Conservation (phyloP, 2,888 invertebrate species). For the Ectemnius cavifrons region DNA sequence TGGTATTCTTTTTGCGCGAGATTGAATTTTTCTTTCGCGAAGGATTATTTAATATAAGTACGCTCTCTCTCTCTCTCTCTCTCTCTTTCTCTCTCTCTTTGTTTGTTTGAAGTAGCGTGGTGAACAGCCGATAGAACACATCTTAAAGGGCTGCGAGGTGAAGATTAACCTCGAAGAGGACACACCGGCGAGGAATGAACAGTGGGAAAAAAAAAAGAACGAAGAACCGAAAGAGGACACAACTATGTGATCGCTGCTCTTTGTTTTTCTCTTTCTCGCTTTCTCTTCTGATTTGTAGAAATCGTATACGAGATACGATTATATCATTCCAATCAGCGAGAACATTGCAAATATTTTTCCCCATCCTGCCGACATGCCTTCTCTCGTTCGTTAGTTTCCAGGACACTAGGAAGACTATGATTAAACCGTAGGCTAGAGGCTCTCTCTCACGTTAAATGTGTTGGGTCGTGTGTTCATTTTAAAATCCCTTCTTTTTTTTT, state of each 20-base stretch:
- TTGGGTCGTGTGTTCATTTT: slow-evolving; percentile 48
- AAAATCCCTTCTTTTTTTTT: background rate
- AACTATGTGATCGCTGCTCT: no score
- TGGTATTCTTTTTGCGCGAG: background rate
- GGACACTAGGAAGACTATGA: slow-evolving; percentile 77
- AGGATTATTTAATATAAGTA: background rate
- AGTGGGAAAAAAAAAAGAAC: background rate
- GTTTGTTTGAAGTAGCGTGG: background rate
- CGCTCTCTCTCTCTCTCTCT: background rate
- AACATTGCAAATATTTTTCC: no score
- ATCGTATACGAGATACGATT: no score
- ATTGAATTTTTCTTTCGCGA: background rate
- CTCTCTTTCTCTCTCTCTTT: background rate
- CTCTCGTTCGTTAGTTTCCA: slow-evolving; percentile 16
- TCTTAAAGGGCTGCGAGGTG: background rate
- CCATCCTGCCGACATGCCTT: background rate
- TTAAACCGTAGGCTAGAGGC: slow-evolving; percentile 76
- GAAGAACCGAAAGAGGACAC: background rate
- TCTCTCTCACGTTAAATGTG: slow-evolving; percentile 53
- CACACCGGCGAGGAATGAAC: slow-evolving; percentile 20
- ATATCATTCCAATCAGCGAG: no score
- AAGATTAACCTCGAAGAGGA: slow-evolving; percentile 11
- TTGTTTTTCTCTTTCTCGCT: background rate
- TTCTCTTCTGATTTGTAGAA: background rate
- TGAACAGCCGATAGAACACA: slow-evolving; percentile 10